These are phyloP conservation scores for Octodon degus DNA, from an alignment of 2,113 vertebrate genomes.

Conservation along the genomic window DNA sequence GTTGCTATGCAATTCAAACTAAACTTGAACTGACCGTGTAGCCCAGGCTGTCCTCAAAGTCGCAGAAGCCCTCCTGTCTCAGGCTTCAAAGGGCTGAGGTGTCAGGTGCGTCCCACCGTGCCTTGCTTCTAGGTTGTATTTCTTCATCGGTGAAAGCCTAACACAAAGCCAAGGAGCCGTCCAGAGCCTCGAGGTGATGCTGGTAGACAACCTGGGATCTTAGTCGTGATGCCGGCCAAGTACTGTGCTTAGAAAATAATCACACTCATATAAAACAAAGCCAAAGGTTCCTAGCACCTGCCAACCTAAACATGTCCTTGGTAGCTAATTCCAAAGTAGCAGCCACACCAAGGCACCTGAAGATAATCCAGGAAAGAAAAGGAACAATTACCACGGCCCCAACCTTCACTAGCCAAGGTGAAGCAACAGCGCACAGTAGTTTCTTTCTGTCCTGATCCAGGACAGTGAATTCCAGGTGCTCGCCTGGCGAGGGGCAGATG, in stretches of 20 bases:
- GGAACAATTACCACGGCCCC: background rate
- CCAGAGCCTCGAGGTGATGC: background rate
- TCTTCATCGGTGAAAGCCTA: background rate
- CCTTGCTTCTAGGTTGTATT: background rate
- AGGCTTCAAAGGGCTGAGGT: background rate
- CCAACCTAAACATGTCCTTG: slow-evolving; percentile 52
- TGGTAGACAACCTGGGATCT: background rate
- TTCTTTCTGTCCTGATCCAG: background rate
- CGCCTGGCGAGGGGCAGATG: background rate
- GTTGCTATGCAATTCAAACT: background rate
- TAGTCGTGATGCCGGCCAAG: background rate
- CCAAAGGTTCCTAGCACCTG: background rate
- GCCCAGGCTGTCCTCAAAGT: background rate
- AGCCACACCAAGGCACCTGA: background rate
- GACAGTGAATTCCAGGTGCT: background rate
- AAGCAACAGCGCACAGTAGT: background rate
- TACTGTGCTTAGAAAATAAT: background rate
- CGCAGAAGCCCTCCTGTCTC: background rate
- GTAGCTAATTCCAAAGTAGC: slow-evolving; percentile 11
- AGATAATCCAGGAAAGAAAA: background rate
- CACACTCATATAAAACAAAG: slow-evolving; percentile 43
- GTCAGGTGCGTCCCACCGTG: background rate
- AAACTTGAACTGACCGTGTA: background rate
- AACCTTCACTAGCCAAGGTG: background rate
- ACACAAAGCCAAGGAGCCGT: background rate